phyloP scores from a whole-genome alignment of 2,888 invertebrate genomes.

The Cancer borealis region DNA sequence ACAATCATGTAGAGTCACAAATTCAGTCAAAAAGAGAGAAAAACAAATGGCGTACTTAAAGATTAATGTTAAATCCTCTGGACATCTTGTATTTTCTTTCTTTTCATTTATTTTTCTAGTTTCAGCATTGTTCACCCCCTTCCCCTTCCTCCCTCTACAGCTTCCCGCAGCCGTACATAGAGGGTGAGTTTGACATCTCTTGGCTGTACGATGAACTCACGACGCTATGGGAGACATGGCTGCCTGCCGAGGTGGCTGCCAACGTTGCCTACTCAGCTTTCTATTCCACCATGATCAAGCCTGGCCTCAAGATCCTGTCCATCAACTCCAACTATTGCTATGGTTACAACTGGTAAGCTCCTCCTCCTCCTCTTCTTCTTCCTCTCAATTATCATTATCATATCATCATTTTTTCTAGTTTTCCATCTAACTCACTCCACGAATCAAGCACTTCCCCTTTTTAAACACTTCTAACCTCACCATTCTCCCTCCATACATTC shows the following conservation, averaged over 20 bases:
- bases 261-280: conserved; percentile 70
- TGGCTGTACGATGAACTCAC: conserved; percentile 76
- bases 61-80: too few relatives aligned
- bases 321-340: conserved; percentile 82
- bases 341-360: conserved; percentile 80
- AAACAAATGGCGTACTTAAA: too few relatives aligned
- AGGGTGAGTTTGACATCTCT: conserved; percentile 75
- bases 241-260: conserved; percentile 73
- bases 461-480: too few relatives aligned
- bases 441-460: not conserved
- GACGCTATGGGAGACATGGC: conserved; percentile 74
- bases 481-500: too few relatives aligned
- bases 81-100: not conserved
- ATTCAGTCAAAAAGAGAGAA: too few relatives aligned
- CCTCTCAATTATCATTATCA: not conserved
- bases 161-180: conserved; percentile 75
- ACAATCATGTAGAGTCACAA: too few relatives aligned
- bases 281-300: conserved; percentile 80
- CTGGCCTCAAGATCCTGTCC: conserved; percentile 81
- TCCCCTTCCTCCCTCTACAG: conserved; percentile 55
- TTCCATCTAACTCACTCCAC: not conserved
- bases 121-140: not conserved
- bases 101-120: not conserved
- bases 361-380: conserved; percentile 24
- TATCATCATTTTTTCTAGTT: not conserved